Conservation (phyloP, 2,797 vertebrate genomes). For the Acanthurus tractus region DNA sequence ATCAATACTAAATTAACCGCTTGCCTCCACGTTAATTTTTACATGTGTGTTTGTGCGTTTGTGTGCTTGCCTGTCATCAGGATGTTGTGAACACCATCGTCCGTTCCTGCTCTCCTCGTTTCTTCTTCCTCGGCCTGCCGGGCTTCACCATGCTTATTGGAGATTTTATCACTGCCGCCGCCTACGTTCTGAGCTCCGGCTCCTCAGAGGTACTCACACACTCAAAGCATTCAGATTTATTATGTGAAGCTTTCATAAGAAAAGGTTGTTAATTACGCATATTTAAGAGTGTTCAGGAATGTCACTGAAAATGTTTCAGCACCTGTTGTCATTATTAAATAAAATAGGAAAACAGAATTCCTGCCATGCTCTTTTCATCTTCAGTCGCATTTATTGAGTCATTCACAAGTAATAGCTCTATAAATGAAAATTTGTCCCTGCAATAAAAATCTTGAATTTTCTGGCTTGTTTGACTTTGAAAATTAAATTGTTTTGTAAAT, state of each 20-base stretch:
- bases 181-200: constrained; percentile 89
- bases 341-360: background rate
- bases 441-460: background rate
- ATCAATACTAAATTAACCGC: background rate
- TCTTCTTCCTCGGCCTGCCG: constrained; percentile 96
- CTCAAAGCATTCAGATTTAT: background rate
- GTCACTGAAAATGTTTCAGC: background rate
- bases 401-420: background rate
- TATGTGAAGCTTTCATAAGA: background rate
- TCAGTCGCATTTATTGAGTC: background rate
- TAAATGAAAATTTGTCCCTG: background rate
- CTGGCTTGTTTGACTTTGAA: constrained; percentile 7
- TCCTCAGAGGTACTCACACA: constrained; percentile 86
- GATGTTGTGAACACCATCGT: constrained; percentile 94
- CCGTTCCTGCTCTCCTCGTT: constrained; percentile 93
- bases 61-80: constrained; percentile 74
- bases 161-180: constrained; percentile 92
- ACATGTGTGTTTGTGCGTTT: constrained; percentile 18
- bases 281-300: background rate
- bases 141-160: constrained; percentile 95
- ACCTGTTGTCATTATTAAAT: background rate
- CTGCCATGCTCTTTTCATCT: background rate
- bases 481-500: background rate
- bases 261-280: background rate
- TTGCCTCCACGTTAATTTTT: constrained; percentile 14